Conservation (phyloP, 2,113 vertebrate genomes). For the Thryonomys swinderianus region DNA sequence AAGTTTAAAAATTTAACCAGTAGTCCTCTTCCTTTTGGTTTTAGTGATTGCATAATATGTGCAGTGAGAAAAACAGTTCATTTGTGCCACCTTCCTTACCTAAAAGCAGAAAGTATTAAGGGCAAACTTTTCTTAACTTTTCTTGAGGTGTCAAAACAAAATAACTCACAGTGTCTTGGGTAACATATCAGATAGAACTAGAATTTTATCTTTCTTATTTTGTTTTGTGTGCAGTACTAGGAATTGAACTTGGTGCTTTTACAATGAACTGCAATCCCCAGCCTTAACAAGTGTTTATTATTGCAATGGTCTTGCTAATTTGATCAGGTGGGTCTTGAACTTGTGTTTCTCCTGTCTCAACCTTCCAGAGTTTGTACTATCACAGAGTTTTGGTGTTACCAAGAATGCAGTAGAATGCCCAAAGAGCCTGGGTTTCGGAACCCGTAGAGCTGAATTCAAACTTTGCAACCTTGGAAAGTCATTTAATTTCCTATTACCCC, state of each 20-base stretch:
- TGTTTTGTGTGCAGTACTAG: background rate
- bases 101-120: conserved; percentile 64
- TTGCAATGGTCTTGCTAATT: background rate
- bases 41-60: conserved; percentile 54
- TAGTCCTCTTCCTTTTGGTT: conserved; percentile 63
- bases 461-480: conserved; percentile 12
- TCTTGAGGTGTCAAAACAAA: too few relatives aligned
- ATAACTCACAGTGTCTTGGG: background rate
- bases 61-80: conserved; percentile 49
- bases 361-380: background rate
- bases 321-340: background rate
- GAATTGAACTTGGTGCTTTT: background rate
- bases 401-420: background rate
- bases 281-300: background rate
- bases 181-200: conserved; percentile 9
- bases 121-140: conserved; percentile 23
- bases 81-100: background rate
- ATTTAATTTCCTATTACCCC: background rate
- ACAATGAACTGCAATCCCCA: background rate
- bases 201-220: background rate
- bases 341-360: background rate
- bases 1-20: conserved; percentile 64
- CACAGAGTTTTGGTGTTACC: background rate
- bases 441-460: background rate
- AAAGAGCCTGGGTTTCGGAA: conserved; percentile 8